A percentile compares a stretch with the other conserved stretches of the same genome.
Evolutionary conservation across 2,113 vertebrate species (phyloP).

Genomic region (Notarius quadriscutis): DNA sequence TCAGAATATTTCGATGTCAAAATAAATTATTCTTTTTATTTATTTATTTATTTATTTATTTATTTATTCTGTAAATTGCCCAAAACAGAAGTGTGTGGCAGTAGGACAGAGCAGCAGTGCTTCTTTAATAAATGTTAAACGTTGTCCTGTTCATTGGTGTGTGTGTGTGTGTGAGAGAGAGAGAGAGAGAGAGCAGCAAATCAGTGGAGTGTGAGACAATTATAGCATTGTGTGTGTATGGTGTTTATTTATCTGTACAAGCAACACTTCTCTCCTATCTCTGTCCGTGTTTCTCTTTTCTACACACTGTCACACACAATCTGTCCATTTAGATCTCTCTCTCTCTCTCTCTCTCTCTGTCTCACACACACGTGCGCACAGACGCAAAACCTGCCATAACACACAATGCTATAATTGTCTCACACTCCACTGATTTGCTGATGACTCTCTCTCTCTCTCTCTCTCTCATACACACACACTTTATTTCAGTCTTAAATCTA

Average conservation of each 20-base stretch:
- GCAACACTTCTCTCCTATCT: background rate
- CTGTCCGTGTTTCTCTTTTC: background rate
- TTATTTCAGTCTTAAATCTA: background rate
- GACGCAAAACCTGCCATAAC: background rate
- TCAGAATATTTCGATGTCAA: background rate
- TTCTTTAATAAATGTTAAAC: background rate
- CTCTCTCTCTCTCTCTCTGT: conserved; percentile 6
- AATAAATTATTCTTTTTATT: background rate
- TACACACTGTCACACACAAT: background rate
- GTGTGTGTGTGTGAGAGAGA: conserved; percentile 22
- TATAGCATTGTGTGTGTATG: conserved; percentile 11
- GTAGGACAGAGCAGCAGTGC: background rate
- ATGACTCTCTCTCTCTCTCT: background rate
- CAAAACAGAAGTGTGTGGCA: background rate
- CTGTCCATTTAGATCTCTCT: background rate
- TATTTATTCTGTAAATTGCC: too few species aligned
- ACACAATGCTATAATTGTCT: conserved; percentile 3
- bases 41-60: background rate
- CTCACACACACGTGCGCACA: background rate
- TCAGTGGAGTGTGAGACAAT: conserved; percentile 15
- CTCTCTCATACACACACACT: background rate
- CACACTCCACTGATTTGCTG: background rate
- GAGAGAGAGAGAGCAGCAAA: background rate
- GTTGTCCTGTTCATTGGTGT: background rate
- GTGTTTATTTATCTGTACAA: background rate